Base-by-base conservation (phyloP, 2,888 invertebrate genomes). In the Polydrusus tereticollis region DNA sequence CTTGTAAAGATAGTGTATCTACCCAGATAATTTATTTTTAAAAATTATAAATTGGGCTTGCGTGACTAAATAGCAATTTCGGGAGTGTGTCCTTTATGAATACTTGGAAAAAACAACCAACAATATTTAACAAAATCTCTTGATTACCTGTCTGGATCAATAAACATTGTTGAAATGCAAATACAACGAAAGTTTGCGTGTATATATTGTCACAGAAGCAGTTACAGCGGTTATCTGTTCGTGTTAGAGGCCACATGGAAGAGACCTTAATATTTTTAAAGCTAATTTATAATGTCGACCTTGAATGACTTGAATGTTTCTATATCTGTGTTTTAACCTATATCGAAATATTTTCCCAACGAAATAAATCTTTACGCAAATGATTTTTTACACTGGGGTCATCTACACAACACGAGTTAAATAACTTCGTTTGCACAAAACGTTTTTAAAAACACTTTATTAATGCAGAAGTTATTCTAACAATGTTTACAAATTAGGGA, bases 211-310 rank as follows among this genome's bases (percentile, higher is more conserved):
- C 47, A 23, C 47, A 47, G 21, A 23, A 5, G 23, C 23, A 47
- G 21, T 47, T 23, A 47, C 23, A 5, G 10, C 23, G 47, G 23
- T 47, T 47, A 47, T 47, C 23, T n/a, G 12, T 47, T 47, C 47
- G 47, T 47, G 47, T 47, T 47, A 47, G 23, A 47, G 23, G 47
- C 16, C 47, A n/a, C n/a, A 20, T 23, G 47, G 23, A 47, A 47
- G 47, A 23, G 23, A 23, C 47, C 21, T 47, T 47, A 23, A n/a
- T 47, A 47, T 47, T n/a, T n/a, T 47, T 47, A 12, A 47, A 47
- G 47, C 2, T 21, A 47, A 47, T 47, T 20, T 47, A 21, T 21
- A 21, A 2, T 21, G 20, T 47, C 14, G 21, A 47, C 47, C 21
- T 47, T 47, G 47, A 47, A 12, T 47, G 20, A 21, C 12, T 47